Evolutionary conservation across 2,888 invertebrate genomes (phyloP), one percentile per base, ranked within the genome.

Genomic region (Prosopocoilus inquinatus): DNA sequence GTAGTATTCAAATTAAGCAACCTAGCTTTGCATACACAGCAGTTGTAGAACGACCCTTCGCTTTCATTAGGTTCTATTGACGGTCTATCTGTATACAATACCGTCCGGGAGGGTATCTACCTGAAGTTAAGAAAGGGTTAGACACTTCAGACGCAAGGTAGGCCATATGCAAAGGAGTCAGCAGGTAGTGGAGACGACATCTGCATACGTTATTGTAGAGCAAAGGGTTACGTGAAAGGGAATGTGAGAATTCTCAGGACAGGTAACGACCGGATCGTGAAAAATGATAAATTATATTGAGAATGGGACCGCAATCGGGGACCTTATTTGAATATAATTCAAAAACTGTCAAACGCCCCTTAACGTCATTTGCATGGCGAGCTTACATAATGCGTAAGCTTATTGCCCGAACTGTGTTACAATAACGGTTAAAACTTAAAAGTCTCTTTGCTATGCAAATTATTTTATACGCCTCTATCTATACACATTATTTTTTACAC

Each of bases 301-400:
- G 67, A 67, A 67, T 67, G 63, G 67, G 65, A 61, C 65, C 68
- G 60, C 62, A 63, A 64, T 62, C 64, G 62, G 67, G 67, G 70
- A 64, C 68, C 71, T 72, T 66, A 73, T 74, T 73, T 75, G 71
- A 75, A 74, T 75, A 74, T 75, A 68, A 75, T 75, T 75, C 74
- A 72, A 66, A 67, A 74, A 73, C 72, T 75, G 73, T 74, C 75
- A 74, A 72, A 71, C 71, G 70, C 70, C 73, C 73, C 72, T 70
- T 65, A 65, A 66, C 64, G 65, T 67, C 71, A 74, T 74, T 75
- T 73, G 73, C 75, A 74, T 75, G 73, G 63, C 65, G 69, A 62
- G 61, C 59, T 59, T 48, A 55, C 54, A 47, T 34, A 47, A 47
- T 9, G 47, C 35, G 16, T 35, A 47, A 47, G 32, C 41, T 53